Conservation (phyloP, 2,797 vertebrate species). For the Lagorchestes hirsutus region DNA sequence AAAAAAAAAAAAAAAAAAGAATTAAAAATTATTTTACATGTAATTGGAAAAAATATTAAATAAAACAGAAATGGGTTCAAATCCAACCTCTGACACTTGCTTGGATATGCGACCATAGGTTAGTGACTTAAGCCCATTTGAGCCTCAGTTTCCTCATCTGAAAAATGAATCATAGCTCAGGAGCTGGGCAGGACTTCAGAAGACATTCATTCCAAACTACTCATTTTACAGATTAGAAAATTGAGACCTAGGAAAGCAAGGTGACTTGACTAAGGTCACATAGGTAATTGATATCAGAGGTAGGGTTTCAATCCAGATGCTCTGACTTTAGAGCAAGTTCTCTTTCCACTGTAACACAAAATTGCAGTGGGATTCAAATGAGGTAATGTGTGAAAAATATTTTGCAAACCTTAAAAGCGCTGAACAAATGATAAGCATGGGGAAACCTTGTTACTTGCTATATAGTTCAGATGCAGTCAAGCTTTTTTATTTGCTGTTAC, state of each 20-base stretch:
- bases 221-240: not conserved
- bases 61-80: not conserved
- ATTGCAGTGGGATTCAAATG: not conserved
- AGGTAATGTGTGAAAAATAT: not conserved
- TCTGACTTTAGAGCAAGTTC: not conserved
- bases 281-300: not conserved
- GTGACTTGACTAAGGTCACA: not conserved
- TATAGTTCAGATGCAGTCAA: not conserved
- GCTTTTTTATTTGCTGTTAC: not conserved
- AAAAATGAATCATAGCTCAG: not conserved
- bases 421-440: not conserved
- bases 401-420: not conserved
- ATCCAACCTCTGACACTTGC: not conserved
- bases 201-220: not conserved
- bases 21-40: not conserved
- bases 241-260: not conserved
- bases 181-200: not conserved
- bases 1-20: not conserved
- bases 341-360: not conserved
- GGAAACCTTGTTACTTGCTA: not conserved
- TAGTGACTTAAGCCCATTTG: not conserved
- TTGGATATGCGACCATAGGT: not conserved
- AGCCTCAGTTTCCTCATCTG: not conserved
- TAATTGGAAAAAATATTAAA: not conserved
- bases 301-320: not conserved